Conservation (phyloP, 2,888 invertebrate species). For the Itoplectis maculator region DNA sequence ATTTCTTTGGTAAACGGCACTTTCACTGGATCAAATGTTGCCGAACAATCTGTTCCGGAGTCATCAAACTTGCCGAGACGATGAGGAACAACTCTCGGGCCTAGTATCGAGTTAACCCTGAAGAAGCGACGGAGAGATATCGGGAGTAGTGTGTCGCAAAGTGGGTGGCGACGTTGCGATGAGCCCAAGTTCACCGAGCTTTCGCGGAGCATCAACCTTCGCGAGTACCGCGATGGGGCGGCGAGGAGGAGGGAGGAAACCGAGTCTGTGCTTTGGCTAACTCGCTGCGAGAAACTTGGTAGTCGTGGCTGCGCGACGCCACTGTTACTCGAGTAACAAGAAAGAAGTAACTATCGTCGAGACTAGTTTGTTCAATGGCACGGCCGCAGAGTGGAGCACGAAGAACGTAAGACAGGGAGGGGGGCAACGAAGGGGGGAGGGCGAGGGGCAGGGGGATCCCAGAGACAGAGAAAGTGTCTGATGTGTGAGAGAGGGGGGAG, state of each 20-base stretch:
- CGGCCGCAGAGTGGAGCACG: constrained; percentile 69
- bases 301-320: constrained; percentile 68
- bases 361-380: constrained; percentile 84
- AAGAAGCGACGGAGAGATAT: constrained; percentile 29
- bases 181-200: constrained; percentile 79
- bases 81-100: constrained; percentile 16
- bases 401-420: constrained; percentile 40
- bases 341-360: constrained; percentile 84
- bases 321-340: constrained; percentile 76
- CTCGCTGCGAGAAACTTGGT: constrained; percentile 80
- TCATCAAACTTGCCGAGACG: neutral
- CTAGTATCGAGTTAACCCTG: constrained; percentile 53
- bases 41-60: neutral
- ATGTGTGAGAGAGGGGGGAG: constrained; percentile 62
- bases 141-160: constrained; percentile 43
- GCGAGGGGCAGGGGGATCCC: neutral
- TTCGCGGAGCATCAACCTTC: constrained; percentile 76
- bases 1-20: too few species aligned
- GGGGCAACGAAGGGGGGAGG: neutral
- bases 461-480: constrained; percentile 61
- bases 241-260: neutral
- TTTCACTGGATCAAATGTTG: neutral
- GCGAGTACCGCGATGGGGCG: constrained; percentile 63
- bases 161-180: constrained; percentile 50
- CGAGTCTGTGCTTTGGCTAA: constrained; percentile 57